Conservation (phyloP, 2,797 vertebrate genomes). For the Alauda arvensis region DNA sequence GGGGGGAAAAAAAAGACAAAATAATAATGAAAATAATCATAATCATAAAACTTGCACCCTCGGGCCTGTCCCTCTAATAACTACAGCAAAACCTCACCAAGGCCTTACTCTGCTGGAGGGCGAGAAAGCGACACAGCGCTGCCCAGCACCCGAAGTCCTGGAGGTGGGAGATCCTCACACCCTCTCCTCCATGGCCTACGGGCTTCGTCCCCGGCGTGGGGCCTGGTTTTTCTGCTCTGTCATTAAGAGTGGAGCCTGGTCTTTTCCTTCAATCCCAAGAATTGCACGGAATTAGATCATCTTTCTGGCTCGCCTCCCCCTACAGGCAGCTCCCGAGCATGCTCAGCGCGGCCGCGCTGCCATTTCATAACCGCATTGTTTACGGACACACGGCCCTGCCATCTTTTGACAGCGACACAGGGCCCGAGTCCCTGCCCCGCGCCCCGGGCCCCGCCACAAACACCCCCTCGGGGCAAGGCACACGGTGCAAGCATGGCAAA, state of each 20-base stretch:
- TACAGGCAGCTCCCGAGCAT: constrained; percentile 79
- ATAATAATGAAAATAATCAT: not conserved
- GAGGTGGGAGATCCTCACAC: constrained; percentile 52
- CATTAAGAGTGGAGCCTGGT: constrained; percentile 66
- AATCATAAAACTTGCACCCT: constrained; percentile 9
- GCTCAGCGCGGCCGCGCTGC: constrained; percentile 79
- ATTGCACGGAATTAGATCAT: constrained; percentile 74
- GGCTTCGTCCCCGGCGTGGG: constrained; percentile 56
- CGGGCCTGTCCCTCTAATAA: constrained; percentile 59
- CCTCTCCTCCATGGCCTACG: constrained; percentile 58
- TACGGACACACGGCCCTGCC: constrained; percentile 78
- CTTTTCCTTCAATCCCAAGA: constrained; percentile 70
- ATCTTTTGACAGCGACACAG: constrained; percentile 54
- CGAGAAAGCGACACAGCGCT: constrained; percentile 35
- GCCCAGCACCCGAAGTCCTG: constrained; percentile 38
- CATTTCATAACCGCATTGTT: constrained; percentile 90
- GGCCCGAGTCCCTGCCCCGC: not conserved
- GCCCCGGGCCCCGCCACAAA: not conserved
- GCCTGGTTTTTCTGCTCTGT: constrained; percentile 64
- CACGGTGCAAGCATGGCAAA: not conserved
- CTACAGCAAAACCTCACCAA: constrained; percentile 63
- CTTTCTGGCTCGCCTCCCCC: constrained; percentile 79
- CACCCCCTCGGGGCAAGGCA: not conserved
- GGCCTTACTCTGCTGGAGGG: constrained; percentile 59
- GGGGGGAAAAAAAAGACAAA: not conserved